phyloP scores from a whole-genome alignment of 2,113 vertebrate genomes.

The Odontesthes bonariensis region DNA sequence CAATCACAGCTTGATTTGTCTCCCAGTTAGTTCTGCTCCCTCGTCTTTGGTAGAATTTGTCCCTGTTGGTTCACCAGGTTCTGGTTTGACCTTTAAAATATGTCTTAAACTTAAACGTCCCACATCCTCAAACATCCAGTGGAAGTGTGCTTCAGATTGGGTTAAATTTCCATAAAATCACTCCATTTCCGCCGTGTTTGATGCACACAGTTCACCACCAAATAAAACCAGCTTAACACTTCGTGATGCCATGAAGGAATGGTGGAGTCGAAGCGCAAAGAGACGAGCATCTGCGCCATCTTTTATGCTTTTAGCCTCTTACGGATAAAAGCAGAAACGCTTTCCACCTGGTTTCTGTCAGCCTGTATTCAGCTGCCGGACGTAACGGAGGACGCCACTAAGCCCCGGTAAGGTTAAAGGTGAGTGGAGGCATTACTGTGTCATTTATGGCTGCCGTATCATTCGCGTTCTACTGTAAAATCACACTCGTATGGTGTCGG shows the following conservation, averaged over 20 bases:
- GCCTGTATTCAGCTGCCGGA: conserved; percentile 3
- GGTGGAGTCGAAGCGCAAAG: conserved; percentile 3
- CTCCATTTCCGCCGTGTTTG: too few species aligned
- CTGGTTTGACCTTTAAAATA: too few species aligned
- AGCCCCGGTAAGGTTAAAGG: conserved; percentile 1
- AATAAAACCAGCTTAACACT: too few species aligned
- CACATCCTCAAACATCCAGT: too few species aligned
- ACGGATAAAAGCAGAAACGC: conserved; percentile 38
- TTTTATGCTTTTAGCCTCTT: conserved; percentile 21
- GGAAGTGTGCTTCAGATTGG: too few species aligned
- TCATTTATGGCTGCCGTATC: conserved; percentile 31
- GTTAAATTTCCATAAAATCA: too few species aligned
- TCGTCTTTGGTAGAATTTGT: neutral
- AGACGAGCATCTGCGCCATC: conserved; percentile 17
- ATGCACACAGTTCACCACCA: too few species aligned
- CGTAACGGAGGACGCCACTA: neutral
- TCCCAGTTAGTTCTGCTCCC: conserved; percentile 15
- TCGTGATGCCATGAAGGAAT: neutral
- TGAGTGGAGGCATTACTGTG: conserved; percentile 4
- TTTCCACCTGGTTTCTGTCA: conserved; percentile 37
- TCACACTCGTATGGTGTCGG: conserved; percentile 26
- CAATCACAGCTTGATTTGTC: conserved; percentile 23
- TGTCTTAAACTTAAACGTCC: too few species aligned
- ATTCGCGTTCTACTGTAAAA: conserved; percentile 31
- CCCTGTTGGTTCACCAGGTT: too few species aligned